Conservation (phyloP, 1,140 invertebrate genomes). For the Drosophila azteca region DNA sequence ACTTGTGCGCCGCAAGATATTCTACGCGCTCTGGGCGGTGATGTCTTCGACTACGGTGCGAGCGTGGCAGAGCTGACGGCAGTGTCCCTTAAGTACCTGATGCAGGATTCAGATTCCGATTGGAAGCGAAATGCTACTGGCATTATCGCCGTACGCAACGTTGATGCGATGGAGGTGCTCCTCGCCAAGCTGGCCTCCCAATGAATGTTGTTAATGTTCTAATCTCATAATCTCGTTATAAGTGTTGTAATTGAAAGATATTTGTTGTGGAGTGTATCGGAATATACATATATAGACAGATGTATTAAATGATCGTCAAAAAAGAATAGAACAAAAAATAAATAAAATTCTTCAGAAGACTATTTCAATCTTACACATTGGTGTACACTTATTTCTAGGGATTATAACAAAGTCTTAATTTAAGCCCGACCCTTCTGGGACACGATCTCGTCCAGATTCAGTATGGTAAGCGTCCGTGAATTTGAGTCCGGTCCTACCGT, state of each 20-base stretch:
- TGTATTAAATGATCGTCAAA: conserved; percentile 13
- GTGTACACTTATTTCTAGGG: background rate
- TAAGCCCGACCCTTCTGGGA: conserved; percentile 1
- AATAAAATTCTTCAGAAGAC: conserved; percentile 2
- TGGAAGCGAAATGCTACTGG: conserved; percentile 68
- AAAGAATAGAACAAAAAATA: background rate
- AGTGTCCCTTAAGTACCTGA: conserved; percentile 49
- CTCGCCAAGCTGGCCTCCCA: conserved; percentile 37
- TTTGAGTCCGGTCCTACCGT: conserved; percentile 33
- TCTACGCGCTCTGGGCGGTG: conserved; percentile 87
- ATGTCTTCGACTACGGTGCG: conserved; percentile 86
- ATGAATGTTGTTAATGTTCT: conserved; percentile 38
- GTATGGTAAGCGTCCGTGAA: conserved; percentile 35
- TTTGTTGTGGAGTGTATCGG: conserved; percentile 7
- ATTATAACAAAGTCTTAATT: conserved; percentile 8
- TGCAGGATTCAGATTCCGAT: conserved; percentile 20
- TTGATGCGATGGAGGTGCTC: conserved; percentile 36
- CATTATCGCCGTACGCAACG: conserved; percentile 70
- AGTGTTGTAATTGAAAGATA: conserved; percentile 50
- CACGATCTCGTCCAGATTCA: conserved; percentile 35
- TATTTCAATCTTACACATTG: too few relatives aligned
- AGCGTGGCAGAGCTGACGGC: conserved; percentile 58
- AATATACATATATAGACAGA: background rate
- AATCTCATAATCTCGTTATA: conserved; percentile 31
- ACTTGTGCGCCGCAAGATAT: conserved; percentile 93